Percentiles rank a stretch among this genome's conserved stretches.
Conservation (phyloP, 1,140 invertebrate genomes). For the Drosophila kurseongensis region DNA sequence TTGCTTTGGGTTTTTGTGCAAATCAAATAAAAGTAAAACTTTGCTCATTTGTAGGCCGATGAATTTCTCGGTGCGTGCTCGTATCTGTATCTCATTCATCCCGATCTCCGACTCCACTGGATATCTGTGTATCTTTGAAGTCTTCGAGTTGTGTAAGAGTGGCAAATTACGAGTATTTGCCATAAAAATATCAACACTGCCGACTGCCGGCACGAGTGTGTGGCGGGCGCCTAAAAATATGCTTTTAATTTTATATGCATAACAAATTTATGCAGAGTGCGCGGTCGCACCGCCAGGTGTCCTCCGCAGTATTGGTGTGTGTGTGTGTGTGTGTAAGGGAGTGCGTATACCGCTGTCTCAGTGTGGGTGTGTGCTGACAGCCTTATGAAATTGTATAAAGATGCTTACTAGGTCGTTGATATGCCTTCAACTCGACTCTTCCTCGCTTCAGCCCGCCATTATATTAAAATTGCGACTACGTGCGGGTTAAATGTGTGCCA, state of each 20-base stretch:
- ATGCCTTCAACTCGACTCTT: constrained; percentile 54
- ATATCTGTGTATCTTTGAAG: constrained; percentile 53
- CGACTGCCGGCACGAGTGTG: constrained; percentile 8
- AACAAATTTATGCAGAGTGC: constrained; percentile 81
- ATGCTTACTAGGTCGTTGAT: constrained; percentile 81
- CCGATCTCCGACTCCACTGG: constrained; percentile 1
- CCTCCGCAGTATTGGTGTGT: constrained; percentile 4
- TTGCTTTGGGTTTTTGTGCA: constrained; percentile 33
- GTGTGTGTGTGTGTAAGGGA: constrained; percentile 4
- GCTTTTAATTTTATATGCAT: constrained; percentile 84
- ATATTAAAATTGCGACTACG: constrained; percentile 78
- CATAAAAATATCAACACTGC: constrained; percentile 76
- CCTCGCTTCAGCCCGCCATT: constrained; percentile 55
- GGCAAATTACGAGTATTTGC: constrained; percentile 73
- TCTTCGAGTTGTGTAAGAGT: constrained; percentile 61
- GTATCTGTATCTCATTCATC: constrained; percentile 13
- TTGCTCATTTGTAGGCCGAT: constrained; percentile 70
- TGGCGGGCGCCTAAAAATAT: constrained; percentile 67
- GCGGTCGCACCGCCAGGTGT: constrained; percentile 60
- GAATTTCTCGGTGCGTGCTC: constrained; percentile 31
- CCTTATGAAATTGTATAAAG: constrained; percentile 81
- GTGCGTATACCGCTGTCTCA: background rate
- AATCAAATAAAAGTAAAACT: constrained; percentile 69
- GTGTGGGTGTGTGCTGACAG: constrained; percentile 48
- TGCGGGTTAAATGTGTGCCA: constrained; percentile 74